A percentile compares a stretch with the other conserved stretches of the same genome.
Evolutionary conservation across 1,140 invertebrate species (phyloP).

Genomic region (Drosophila santomea): DNA sequence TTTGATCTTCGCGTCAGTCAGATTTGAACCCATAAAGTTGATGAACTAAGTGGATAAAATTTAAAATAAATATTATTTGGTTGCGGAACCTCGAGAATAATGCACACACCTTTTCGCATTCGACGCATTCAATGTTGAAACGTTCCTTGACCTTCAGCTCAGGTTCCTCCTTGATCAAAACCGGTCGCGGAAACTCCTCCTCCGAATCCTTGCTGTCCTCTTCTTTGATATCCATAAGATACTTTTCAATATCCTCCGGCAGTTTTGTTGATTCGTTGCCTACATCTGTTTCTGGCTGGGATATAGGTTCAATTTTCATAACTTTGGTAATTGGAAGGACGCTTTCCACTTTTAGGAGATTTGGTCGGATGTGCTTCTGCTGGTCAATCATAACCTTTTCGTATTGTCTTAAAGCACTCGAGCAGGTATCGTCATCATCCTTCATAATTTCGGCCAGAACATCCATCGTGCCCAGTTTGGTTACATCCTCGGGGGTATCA

Average conservation of each 20-base stretch:
- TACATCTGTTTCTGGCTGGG: constrained; percentile 30
- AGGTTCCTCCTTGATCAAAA: constrained; percentile 50
- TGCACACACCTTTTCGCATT: constrained; percentile 66
- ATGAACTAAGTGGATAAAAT: constrained; percentile 52
- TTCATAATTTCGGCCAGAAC: constrained; percentile 66
- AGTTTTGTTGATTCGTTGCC: constrained; percentile 70
- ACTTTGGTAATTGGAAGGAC: neutral
- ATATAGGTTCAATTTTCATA: constrained; percentile 47
- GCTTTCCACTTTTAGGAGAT: neutral
- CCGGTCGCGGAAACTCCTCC: constrained; percentile 54
- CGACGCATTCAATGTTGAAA: constrained; percentile 60
- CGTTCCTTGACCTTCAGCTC: constrained; percentile 47
- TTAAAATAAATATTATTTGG: neutral
- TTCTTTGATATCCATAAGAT: constrained; percentile 40
- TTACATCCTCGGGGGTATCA: constrained; percentile 48
- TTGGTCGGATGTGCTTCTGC: constrained; percentile 31
- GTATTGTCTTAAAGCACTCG: constrained; percentile 34
- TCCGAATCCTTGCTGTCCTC: constrained; percentile 33
- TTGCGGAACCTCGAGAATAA: neutral
- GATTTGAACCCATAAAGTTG: constrained; percentile 57
- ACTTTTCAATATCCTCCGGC: constrained; percentile 56
- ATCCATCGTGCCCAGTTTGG: constrained; percentile 62
- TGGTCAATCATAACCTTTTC: constrained; percentile 51
- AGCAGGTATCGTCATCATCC: constrained; percentile 53
- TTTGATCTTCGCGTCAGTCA: constrained; percentile 63